A percentile compares a stretch with the other conserved stretches of the same genome.
Conservation (phyloP, 2,888 invertebrate genomes). For the Sarcophaga variegata region DNA sequence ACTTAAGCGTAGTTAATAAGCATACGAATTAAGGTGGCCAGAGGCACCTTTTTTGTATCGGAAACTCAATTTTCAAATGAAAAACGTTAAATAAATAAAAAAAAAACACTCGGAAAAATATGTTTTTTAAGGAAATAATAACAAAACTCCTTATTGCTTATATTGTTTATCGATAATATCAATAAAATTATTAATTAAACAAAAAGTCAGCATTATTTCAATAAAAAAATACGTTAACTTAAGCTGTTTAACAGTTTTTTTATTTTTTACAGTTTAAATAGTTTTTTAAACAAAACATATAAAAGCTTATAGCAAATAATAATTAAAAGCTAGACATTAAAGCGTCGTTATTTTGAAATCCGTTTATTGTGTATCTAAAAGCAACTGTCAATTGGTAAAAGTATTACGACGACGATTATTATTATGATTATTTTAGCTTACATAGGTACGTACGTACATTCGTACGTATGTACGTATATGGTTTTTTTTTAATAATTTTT, state of each 20-base stretch:
- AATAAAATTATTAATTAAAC: neutral
- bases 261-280: neutral
- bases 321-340: slow-evolving; percentile 35
- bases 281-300: neutral
- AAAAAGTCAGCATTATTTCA: neutral
- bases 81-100: no score
- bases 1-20: no score
- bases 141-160: no score
- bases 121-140: no score
- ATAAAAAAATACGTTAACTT: neutral
- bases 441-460: neutral
- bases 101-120: no score
- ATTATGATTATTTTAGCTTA: slow-evolving; percentile 24
- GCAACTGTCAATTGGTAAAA: slow-evolving; percentile 21
- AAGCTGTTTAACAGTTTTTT: neutral
- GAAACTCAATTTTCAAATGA: no score
- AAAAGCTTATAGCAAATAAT: neutral
- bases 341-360: slow-evolving; percentile 48
- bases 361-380: slow-evolving; percentile 17
- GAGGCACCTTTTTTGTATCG: no score
- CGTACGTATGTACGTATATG: neutral
- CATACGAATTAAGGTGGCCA: no score
- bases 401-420: neutral
- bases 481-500: slow-evolving; percentile 32
- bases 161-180: neutral